Evolutionary conservation across 1,140 invertebrate species (phyloP), one percentile per base, ranked within the genome.

Genomic region (Acromyrmex heyeri): DNA sequence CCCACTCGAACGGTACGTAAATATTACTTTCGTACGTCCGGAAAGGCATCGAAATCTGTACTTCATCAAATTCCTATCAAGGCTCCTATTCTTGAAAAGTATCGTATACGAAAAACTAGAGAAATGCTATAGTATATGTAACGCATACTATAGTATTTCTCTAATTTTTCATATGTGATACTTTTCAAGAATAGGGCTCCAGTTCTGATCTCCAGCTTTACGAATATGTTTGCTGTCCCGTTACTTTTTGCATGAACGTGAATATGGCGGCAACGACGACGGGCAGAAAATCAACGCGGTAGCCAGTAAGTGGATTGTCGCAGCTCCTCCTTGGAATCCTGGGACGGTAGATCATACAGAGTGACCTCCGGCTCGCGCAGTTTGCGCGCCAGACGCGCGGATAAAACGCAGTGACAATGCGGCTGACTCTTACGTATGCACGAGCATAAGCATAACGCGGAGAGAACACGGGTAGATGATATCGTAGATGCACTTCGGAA

Each of bases 381-480:
- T 87, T 90, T 90, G 88, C 87, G 75, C 48, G 38, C 82, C 75
- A 55, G 65, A 67, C 78, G 87, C 12, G 24, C 72, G 86, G 86
- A 89, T 76, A 89, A 86, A 89, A 69, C 82, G 73, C 75, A 59
- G 65, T 86, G 44, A 75, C 73, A 59, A 48, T 48, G 67, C 72
- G 76, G 73, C 85, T 48, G 78, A 21, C 76, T 88, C 83, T 93
- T 91, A 91, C 91, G 91, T 93, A 93, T 93, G 91, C 93, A 91
- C 88, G 89, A 77, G 91, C 91, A 94, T 94, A 94, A 94, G 93
- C 93, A 94, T 94, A 95, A 94, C 92, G 93, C 91, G 91, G 91
- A 94, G 92, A 95, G 95, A 95, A 95, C 93, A 95, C 92, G 92
- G 92, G 93, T 94, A 94, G 94, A 94, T 94, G 91, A 93, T 94